Base-by-base conservation (phyloP, 1,140 invertebrate genomes). In the Pomacea maculata region DNA sequence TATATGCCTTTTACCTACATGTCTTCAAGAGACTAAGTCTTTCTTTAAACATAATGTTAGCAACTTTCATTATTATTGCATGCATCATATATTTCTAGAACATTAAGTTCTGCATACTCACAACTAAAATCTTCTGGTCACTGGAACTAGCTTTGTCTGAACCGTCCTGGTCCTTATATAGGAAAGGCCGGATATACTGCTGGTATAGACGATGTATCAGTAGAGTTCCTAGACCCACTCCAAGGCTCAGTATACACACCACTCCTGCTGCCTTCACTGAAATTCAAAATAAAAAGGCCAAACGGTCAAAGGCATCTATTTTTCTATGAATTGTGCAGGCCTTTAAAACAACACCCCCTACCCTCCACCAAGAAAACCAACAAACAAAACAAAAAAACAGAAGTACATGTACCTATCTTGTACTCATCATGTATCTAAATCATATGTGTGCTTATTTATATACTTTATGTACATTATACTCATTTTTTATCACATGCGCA, bases 181-280 rank as follows among this genome's bases (percentile, higher is more conserved):
- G 71, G 61, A 84, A 79, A 9, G 83, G 82, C 8, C 81, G 84
- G 55, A 88, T 84, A 75, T 85, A 85, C 25, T 83, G 80, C 57
- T 84, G 84, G 80, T 88, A 88, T 2, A 88, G 77, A 34, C 82
- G 83, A 71, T 89, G 88, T 19, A 89, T 78, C 29, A 89, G 79
- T 15, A 85, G 83, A n/a, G 85, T 86, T 21, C 88, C 87, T 15
- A 89, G 80, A 34, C 88, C 86, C 73, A 88, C 82, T 12, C 87
- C 86, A n/a, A 89, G 83, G 10, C 88, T 86, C 67, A 89, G 80
- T 52, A 86, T 84, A 84, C 86, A 87, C 17, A 86, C 80, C 17
- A 88, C 79, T n/a, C 86, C 86, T 34, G 88, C 84, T 57, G 86
- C 85, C 77, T 86, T 88, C 78, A 85, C 88, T 89, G 86, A 76